Base-by-base conservation (phyloP, 2,888 invertebrate species). In the Drosophila sordidapex region DNA sequence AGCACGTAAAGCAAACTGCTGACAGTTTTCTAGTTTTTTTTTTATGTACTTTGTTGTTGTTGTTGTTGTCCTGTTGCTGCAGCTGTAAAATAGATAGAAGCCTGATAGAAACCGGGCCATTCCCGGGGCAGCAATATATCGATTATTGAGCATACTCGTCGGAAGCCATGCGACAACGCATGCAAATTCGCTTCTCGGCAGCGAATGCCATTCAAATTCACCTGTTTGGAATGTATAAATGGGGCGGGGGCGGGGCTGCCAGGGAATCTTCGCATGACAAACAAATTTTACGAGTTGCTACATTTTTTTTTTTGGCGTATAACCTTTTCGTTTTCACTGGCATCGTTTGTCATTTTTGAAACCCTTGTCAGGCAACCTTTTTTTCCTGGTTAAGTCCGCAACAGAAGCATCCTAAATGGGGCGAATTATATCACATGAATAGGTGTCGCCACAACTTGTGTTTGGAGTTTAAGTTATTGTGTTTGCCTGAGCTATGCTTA, bases 1-100 rank as follows among this genome's bases (percentile, higher is more conserved):
- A 68, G 74, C 82, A 84, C 76, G 79, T 72, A 74, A 64, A 73
- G 56, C 69, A 77, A 82, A 67, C 70, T 66, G 64, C 57, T 63
- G 65, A 64, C 70, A 59, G 33, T 53, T 36, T 48, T 54, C 46
- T 21, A 35, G 21, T 33, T 38, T 18, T 38, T 46, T 27, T n/a
- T 66, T 58, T 46, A 36, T 25, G 10, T 51, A 52, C 21, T 29
- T 48, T 48, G 15, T 25, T 6, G 15, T 52, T 70, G 15, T 52
- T 70, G 0, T 46, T 6, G 11, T 53, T 58, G 33, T 56, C 31
- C 59, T 25, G 51, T 59, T 59, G 58, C 77, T 66, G 43, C 67
- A 56, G 40, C 40, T 46, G 35, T 48, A 31, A 40, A 43, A 38
- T 38, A 38, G 18, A 38, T 18, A 38, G 38, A 48, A 38, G 43